Evolutionary conservation across 2,888 invertebrate genomes (phyloP), one percentile per base, ranked within the genome.

Genomic region (Stictocephala bisonia): DNA sequence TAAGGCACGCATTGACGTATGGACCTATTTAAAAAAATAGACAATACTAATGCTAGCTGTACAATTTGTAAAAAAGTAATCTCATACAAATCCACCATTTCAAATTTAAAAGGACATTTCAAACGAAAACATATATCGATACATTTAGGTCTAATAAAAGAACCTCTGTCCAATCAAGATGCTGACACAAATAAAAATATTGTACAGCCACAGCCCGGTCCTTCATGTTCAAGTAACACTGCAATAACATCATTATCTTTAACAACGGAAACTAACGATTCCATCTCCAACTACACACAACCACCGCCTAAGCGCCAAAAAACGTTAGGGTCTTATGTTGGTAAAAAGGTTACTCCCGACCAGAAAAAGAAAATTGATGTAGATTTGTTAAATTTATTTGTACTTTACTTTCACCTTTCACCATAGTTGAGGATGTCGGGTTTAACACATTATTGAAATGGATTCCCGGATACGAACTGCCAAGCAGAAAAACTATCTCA

Each of bases 11-110:
- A 44, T n/a, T 44, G 18, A n/a, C 44, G n/a, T 44, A 44, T 44
- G 44, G 44, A 44, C n/a, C 44, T 44, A 44, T 44, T 44, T 44
- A n/a, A 4, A 44, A 44, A 44, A 44, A 3, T 18, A n/a, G 44
- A 44, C 18, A 18, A 44, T 44, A 44, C 44, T 15, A 44, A 44
- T 44, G 44, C 44, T 15, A 44, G 18, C 44, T 15, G n/a, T 44
- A n/a, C 3, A n/a, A n/a, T n/a, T n/a, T n/a, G n/a, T n/a, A n/a
- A n/a, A n/a, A n/a, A n/a, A n/a, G n/a, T n/a, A n/a, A 44, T 44
- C 18, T 44, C 44, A 44, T 44, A 44, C 18, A 44, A 44, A 44
- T 44, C 44, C 44, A 44, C 44, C n/a, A 44, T 44, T 44, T 44
- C 44, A 3, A 44, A 44, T 44, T 44, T 44, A 44, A 44, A 44